Conservation (phyloP, 1,140 invertebrate genomes). For the Scaptomyza hsui region DNA sequence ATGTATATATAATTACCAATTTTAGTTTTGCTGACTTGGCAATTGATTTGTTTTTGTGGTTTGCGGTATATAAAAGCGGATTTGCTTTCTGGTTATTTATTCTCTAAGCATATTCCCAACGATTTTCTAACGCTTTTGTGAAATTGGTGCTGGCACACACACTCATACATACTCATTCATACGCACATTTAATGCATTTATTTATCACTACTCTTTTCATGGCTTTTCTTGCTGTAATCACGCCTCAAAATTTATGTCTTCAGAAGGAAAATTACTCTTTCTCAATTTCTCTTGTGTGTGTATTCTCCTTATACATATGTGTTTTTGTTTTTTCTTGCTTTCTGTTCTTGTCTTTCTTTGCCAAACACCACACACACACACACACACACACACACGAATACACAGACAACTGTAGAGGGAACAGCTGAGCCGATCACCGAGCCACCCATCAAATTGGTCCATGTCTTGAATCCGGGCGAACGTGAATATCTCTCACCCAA, state of each 20-base stretch:
- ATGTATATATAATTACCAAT: not conserved
- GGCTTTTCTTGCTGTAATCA: constrained; percentile 23
- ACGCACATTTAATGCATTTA: constrained; percentile 2
- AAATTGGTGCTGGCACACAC: constrained; percentile 29
- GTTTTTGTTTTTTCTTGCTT: constrained; percentile 64
- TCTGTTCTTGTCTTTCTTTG: constrained; percentile 69
- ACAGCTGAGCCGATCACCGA: constrained; percentile 61
- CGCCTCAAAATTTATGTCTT: constrained; percentile 16
- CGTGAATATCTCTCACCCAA: constrained; percentile 81
- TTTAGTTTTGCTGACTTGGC: not conserved
- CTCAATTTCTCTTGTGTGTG: constrained; percentile 45
- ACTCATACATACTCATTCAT: not conserved
- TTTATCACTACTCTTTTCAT: constrained; percentile 12
- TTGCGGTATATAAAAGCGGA: not conserved
- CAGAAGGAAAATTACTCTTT: not conserved
- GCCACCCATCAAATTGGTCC: constrained; percentile 73
- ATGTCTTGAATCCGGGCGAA: constrained; percentile 79
- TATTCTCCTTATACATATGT: constrained; percentile 65
- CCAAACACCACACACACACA: constrained; percentile 11
- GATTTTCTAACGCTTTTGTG: constrained; percentile 13
- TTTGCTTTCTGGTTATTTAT: constrained; percentile 24
- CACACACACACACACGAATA: constrained; percentile 26
- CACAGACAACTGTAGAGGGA: constrained; percentile 14
- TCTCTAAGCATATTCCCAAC: constrained; percentile 24
- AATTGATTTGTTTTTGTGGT: constrained; percentile 17